phyloP scores from a whole-genome alignment of 2,888 invertebrate species.

The Drosophila leonis region DNA sequence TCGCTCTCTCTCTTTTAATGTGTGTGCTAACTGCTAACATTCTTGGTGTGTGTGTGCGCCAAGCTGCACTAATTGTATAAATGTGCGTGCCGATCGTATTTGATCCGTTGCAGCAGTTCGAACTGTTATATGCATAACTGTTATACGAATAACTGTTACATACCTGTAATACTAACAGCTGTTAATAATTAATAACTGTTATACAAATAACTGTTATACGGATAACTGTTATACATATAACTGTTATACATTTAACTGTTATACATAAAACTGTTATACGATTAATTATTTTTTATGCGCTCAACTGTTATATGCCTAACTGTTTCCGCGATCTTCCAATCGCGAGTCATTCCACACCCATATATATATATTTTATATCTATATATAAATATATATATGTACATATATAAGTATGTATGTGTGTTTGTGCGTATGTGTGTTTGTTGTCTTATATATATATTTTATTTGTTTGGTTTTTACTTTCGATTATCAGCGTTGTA shows the following conservation, averaged over 20 bases:
- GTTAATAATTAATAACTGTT: neutral
- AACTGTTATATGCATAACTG: slow-evolving; percentile 3
- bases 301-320: neutral
- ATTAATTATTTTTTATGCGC: neutral
- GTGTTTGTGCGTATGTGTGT: slow-evolving; percentile 20
- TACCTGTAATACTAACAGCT: too few relatives aligned
- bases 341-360: neutral
- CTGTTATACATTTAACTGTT: slow-evolving; percentile 4
- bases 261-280: neutral
- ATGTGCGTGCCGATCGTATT: slow-evolving; percentile 8
- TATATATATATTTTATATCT: slow-evolving; percentile 7
- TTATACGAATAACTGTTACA: neutral
- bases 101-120: slow-evolving; percentile 14
- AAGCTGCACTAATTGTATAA: slow-evolving; percentile 22
- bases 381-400: neutral
- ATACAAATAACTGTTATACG: neutral
- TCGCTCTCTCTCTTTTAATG: neutral
- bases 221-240: too few relatives aligned
- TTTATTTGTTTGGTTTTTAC: neutral
- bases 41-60: slow-evolving; percentile 15
- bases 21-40: slow-evolving; percentile 8
- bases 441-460: slow-evolving; percentile 12
- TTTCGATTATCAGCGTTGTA: slow-evolving; percentile 34
- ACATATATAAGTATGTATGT: neutral
- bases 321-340: slow-evolving; percentile 9